Evolutionary conservation across 2,888 invertebrate genomes (phyloP).

Genomic region (Acrobasis consociella): DNA sequence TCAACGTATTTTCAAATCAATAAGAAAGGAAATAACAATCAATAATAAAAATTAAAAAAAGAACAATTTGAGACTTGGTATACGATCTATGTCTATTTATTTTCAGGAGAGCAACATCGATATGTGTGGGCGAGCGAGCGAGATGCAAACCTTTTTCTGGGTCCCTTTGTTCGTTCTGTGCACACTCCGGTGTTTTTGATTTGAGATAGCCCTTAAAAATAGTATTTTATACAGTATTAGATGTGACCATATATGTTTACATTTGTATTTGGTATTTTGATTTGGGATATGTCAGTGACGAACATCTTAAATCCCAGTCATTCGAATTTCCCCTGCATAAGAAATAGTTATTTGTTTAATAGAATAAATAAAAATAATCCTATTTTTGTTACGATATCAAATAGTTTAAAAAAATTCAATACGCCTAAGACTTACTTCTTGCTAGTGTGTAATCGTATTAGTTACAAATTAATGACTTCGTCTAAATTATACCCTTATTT

Average conservation of each 20-base stretch:
- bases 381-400: background rate
- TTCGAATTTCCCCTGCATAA: no score
- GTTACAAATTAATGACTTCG: background rate
- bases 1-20: no score
- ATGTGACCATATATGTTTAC: conserved; percentile 11
- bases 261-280: background rate
- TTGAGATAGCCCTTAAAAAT: background rate
- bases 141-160: conserved; percentile 48
- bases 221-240: conserved; percentile 10
- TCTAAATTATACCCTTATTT: background rate
- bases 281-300: background rate
- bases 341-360: no score
- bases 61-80: no score
- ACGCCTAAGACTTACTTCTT: background rate
- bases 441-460: background rate
- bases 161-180: conserved; percentile 43
- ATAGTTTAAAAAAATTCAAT: background rate
- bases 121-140: conserved; percentile 83
- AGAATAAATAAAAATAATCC: background rate
- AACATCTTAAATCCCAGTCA: no score
- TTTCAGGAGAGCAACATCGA: conserved; percentile 86
- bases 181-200: conserved; percentile 36
- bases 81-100: no score
- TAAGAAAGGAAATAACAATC: no score
- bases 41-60: no score